Evolutionary conservation across 1,140 invertebrate species (phyloP).

Genomic region (Dendroctonus ponderosae): DNA sequence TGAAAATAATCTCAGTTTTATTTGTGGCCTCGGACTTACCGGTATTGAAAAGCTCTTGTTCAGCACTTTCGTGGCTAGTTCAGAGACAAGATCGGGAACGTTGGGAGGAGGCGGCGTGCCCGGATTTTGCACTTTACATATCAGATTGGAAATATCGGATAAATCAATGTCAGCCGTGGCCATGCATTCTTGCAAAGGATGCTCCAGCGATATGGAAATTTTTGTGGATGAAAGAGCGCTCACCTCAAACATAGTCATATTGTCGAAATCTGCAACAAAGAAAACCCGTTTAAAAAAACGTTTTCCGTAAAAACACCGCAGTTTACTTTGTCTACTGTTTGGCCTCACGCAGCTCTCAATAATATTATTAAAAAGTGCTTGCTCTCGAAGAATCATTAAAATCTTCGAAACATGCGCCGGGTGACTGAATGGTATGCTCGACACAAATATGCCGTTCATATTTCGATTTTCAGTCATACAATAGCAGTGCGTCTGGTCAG

Average conservation of each 20-base stretch:
- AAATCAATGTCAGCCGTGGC: conserved; percentile 89
- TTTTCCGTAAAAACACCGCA: conserved; percentile 15
- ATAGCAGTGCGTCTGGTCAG: conserved; percentile 92
- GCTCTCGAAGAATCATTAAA: conserved; percentile 79
- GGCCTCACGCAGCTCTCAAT: conserved; percentile 84
- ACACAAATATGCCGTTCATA: conserved; percentile 78
- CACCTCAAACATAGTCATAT: conserved; percentile 86
- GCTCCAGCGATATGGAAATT: conserved; percentile 87
- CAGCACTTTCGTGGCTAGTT: conserved; percentile 80
- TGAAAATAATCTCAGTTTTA: neutral
- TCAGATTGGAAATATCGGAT: conserved; percentile 71
- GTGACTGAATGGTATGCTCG: conserved; percentile 88
- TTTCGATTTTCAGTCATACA: conserved; percentile 81
- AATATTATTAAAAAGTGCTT: conserved; percentile 88
- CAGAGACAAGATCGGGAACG: conserved; percentile 62
- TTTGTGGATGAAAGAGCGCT: conserved; percentile 85
- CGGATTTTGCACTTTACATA: conserved; percentile 58
- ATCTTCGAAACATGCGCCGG: conserved; percentile 90
- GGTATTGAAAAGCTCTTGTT: conserved; percentile 91
- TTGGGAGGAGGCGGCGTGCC: conserved; percentile 53
- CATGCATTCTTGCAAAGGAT: conserved; percentile 88
- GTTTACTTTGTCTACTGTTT: conserved; percentile 67
- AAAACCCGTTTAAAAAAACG: conserved; percentile 43
- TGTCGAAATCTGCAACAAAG: conserved; percentile 64
- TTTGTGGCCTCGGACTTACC: conserved; percentile 5